A percentile compares a stretch with the other conserved stretches of the same genome.
Conservation (phyloP, 2,113 vertebrate species). For the Leucopsar rothschildi region DNA sequence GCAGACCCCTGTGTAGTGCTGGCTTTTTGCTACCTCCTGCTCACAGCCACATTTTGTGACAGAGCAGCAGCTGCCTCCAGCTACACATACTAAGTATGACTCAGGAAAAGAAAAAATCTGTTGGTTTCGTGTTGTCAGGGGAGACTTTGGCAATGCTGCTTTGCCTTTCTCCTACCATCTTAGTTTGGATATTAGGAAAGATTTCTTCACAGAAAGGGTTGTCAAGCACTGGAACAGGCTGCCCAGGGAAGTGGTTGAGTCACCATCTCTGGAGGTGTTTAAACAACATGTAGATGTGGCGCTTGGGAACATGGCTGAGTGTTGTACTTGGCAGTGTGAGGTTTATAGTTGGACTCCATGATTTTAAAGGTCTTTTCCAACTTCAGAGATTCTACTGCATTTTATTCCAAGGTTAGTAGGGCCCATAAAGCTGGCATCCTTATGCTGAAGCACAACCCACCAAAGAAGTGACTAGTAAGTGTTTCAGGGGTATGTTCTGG, state of each 20-base stretch:
- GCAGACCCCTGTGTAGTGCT: neutral
- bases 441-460: neutral
- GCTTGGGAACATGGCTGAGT: neutral
- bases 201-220: neutral
- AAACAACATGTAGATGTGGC: neutral
- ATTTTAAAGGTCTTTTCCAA: neutral
- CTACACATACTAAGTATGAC: neutral
- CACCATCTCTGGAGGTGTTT: neutral
- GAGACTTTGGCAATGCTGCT: neutral
- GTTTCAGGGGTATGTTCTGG: neutral
- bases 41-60: neutral
- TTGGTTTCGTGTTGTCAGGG: neutral
- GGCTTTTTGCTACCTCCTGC: neutral
- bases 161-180: neutral
- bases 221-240: neutral
- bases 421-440: neutral
- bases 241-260: neutral
- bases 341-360: neutral
- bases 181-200: neutral
- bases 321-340: neutral
- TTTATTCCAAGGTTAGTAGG: neutral
- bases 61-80: neutral
- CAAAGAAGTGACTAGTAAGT: neutral
- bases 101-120: neutral
- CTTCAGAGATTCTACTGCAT: neutral